Percentiles rank a stretch among this genome's conserved stretches.
Conservation (phyloP, 2,113 vertebrate species). For the Entomyzon cyanotis region DNA sequence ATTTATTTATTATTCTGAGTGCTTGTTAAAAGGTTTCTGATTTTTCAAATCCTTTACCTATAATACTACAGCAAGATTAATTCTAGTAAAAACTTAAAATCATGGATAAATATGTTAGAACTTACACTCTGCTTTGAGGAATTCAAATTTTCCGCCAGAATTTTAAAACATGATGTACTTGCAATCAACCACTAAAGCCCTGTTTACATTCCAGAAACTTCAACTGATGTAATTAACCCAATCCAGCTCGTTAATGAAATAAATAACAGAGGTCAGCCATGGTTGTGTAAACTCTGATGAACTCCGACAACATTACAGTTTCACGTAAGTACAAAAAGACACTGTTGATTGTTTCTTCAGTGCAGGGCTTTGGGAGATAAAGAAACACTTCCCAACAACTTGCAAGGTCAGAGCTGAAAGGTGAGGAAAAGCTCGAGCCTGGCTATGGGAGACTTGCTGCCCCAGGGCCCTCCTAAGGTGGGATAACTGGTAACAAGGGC, state of each 20-base stretch:
- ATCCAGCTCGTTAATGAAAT: neutral
- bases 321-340: neutral
- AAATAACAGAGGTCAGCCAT: neutral
- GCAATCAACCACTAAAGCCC: neutral
- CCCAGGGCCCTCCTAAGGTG: constrained; percentile 13
- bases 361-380: neutral
- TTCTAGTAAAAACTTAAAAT: neutral
- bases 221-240: neutral
- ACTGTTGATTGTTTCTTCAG: neutral
- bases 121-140: neutral
- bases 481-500: neutral
- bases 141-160: constrained; percentile 9
- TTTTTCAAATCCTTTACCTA: neutral
- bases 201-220: constrained; percentile 33
- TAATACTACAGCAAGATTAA: neutral
- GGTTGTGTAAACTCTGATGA: neutral
- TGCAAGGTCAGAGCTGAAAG: neutral
- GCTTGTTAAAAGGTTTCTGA: neutral
- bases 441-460: neutral
- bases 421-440: neutral
- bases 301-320: neutral
- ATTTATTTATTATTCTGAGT: neutral
- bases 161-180: constrained; percentile 5
- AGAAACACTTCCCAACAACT: constrained; percentile 3
- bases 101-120: neutral